Base-by-base conservation (phyloP, 2,888 invertebrate species). In the Diadromus collaris region DNA sequence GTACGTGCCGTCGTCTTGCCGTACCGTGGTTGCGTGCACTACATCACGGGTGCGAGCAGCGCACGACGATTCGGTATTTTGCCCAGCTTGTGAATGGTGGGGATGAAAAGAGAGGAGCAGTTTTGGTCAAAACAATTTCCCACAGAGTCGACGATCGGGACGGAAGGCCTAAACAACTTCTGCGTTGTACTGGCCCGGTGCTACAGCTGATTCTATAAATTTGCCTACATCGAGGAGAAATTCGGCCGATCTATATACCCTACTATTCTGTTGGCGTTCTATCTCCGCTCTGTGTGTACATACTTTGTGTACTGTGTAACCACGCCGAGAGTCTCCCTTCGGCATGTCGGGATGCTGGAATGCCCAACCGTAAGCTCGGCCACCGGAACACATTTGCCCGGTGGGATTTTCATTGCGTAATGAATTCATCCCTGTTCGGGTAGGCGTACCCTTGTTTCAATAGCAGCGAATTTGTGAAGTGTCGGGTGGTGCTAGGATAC, bases 211-310 rank as follows among this genome's bases (percentile, higher is more conserved):
- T 69, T 48, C 73, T 51, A 65, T 74, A 74, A 78, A 78, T 78
- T 74, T 70, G 21, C 44, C 44, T n/a, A 74, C 69, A 78, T 78
- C 64, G 73, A 70, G 58, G 77, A 41, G 72, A 67, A 41, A 29
- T 58, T 24, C 34, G 41, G n/a, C 34, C 38, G 32, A 13, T 16
- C 60, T 41, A 13, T 56, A 48, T 3, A 6, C 27, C 21, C 60
- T 5, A 19, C 44, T 34, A 16, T 44, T 21, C 34, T 13, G 27
- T 60, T 10, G 29, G 29, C 34, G 24, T 56, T 74, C 41, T 19
- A 32, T 65, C 19, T 67, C 16, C 21, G 29, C 19, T 67, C 16
- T 24, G 29, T 19, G 48, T 65, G 51, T 32, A 44, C 65, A 44
- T 27, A 44, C 63, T 63, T 44, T 41, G 41, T 41, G 54, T 54